Evolutionary conservation across 2,888 invertebrate species (phyloP).

Genomic region (Dolichomitus sp.): DNA sequence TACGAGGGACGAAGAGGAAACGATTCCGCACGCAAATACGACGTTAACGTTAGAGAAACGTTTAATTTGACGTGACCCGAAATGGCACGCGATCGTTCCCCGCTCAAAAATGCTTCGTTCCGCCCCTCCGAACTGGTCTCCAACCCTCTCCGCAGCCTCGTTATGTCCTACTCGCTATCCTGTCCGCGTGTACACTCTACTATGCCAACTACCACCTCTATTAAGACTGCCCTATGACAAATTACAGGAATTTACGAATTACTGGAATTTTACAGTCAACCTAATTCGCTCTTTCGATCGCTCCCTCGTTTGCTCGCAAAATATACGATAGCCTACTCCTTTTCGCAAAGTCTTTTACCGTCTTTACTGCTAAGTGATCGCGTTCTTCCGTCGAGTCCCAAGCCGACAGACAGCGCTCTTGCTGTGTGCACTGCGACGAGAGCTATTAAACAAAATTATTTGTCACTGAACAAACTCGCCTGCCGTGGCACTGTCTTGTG

Average conservation of each 20-base stretch:
- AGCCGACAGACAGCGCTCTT: not conserved
- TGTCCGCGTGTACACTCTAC: slow-evolving; percentile 26
- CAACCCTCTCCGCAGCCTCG: slow-evolving; percentile 50
- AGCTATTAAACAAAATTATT: not conserved
- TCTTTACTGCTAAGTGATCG: slow-evolving; percentile 25
- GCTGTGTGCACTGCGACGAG: not conserved
- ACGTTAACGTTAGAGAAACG: slow-evolving; percentile 82
- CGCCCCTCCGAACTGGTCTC: slow-evolving; percentile 19
- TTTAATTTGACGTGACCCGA: slow-evolving; percentile 82
- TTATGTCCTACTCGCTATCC: slow-evolving; percentile 49
- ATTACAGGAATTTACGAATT: slow-evolving; percentile 72
- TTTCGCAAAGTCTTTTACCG: not conserved
- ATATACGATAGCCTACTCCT: not conserved
- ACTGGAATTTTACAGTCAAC: slow-evolving; percentile 68
- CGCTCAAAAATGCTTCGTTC: slow-evolving; percentile 64
- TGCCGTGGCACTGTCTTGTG: not conserved
- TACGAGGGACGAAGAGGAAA: slow-evolving; percentile 63
- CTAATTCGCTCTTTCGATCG: slow-evolving; percentile 64
- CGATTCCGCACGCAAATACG: slow-evolving; percentile 81
- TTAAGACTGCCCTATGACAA: slow-evolving; percentile 67
- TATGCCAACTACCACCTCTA: slow-evolving; percentile 37
- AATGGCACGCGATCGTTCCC: slow-evolving; percentile 80
- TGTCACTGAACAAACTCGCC: not conserved
- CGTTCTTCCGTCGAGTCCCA: not conserved
- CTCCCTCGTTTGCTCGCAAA: not conserved